These are phyloP conservation scores for Phorcus lineatus DNA, from an alignment of 2,888 invertebrate species.

Conservation along the genomic window DNA sequence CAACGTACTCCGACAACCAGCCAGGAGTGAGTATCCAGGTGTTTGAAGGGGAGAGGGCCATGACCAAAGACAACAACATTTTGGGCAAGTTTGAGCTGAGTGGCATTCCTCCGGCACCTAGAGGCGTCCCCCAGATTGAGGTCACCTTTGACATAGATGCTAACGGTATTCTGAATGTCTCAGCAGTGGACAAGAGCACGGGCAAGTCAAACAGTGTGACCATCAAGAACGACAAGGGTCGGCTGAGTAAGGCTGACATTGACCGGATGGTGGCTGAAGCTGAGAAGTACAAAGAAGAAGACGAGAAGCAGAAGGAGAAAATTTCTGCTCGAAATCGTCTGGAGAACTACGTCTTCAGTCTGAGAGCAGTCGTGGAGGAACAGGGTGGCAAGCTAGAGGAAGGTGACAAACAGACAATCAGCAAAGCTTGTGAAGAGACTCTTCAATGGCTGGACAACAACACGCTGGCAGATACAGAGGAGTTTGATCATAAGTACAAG, in stretches of 20 bases:
- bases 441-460: conserved; percentile 89
- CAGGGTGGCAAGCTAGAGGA: conserved; percentile 77
- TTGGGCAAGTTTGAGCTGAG: conserved; percentile 65
- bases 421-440: conserved; percentile 78
- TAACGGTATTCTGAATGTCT: conserved; percentile 83
- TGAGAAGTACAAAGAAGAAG: conserved; percentile 69
- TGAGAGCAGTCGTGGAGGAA: conserved; percentile 80
- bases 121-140: conserved; percentile 68
- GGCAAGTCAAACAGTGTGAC: conserved; percentile 88
- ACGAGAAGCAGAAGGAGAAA: conserved; percentile 66
- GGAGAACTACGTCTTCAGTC: conserved; percentile 63
- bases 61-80: conserved; percentile 93
- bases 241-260: conserved; percentile 88
- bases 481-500: conserved; percentile 86
- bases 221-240: conserved; percentile 90
- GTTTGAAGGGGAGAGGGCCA: conserved; percentile 94
- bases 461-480: conserved; percentile 84
- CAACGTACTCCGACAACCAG: conserved; percentile 94
- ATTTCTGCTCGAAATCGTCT: conserved; percentile 63
- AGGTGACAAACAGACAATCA: conserved; percentile 83
- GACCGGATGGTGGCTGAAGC: conserved; percentile 80
- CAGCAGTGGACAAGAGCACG: conserved; percentile 83
- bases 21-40: conserved; percentile 77
- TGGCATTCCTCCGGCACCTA: conserved; percentile 69
- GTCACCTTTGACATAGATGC: conserved; percentile 90